Conservation (phyloP, 2,888 invertebrate genomes). For the Cryptocephalus primarius region DNA sequence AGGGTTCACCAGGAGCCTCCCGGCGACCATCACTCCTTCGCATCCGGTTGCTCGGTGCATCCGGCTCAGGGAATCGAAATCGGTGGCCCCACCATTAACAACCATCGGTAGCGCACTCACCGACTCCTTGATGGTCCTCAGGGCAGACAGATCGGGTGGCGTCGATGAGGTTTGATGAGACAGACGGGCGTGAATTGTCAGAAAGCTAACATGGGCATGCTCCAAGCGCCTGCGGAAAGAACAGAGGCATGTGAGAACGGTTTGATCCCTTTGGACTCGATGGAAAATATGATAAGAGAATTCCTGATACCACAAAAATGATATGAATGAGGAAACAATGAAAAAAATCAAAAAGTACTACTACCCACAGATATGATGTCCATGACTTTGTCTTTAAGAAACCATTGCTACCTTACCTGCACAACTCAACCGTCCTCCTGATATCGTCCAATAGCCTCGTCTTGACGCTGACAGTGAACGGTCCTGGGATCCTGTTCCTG, state of each 20-base stretch:
- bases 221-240: conserved; percentile 51
- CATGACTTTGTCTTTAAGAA: no score
- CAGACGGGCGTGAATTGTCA: conserved; percentile 79
- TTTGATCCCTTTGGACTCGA: no score
- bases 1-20: conserved; percentile 84
- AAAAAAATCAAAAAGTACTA: no score
- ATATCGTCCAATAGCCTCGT: conserved; percentile 69
- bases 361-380: no score
- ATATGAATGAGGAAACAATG: no score
- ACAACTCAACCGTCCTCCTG: conserved; percentile 65
- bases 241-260: neutral
- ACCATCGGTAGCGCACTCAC: conserved; percentile 68
- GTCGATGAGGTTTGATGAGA: no score
- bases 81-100: conserved; percentile 85
- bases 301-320: neutral
- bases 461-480: conserved; percentile 86
- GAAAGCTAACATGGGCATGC: conserved; percentile 74
- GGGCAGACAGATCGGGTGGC: conserved; percentile 13
- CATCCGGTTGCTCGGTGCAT: conserved; percentile 59
- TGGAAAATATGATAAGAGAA: no score
- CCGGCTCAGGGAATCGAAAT: conserved; percentile 55
- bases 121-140: conserved; percentile 59
- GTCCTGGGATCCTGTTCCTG: conserved; percentile 55
- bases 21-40: conserved; percentile 86
- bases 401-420: conserved; percentile 45